Evolutionary conservation across 2,888 invertebrate genomes (phyloP), one percentile per base, ranked within the genome.

Genomic region (Drosophila subquinaria): DNA sequence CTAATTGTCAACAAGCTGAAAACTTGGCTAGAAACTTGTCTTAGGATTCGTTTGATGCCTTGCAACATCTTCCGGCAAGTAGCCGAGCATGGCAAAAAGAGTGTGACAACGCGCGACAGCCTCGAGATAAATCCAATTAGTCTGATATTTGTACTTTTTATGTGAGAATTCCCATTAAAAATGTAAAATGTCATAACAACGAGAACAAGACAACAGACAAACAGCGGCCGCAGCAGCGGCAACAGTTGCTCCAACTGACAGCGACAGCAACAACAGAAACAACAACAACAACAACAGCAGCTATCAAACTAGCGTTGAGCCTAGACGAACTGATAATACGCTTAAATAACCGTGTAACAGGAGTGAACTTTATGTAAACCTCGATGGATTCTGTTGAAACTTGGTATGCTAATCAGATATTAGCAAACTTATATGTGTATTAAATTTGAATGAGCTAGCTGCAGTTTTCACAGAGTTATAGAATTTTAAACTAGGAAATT

Each of bases 91-190:
- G 76, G 68, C 77, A 85, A 88, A 80, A 84, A 86, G 85, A 88
- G 86, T 89, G 86, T 86, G 86, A 87, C 86, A 86, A 86, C 84
- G 82, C 82, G 87, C 86, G 86, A 88, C 86, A 86, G 82, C 84
- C 89, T 71, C 88, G 80, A 91, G 91, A 92, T 92, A 92, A 92
- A 92, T 92, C 92, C 92, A 92, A 92, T 92, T 92, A 92, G 92
- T 90, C 91, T 86, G 92, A 92, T 91, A 92, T 92, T 92, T 92
- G 92, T 92, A 92, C 90, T 90, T 91, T 91, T 91, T 91, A 91
- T 91, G 90, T 90, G 90, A 88, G 90, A 89, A 91, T 90, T 91
- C 90, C 83, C 89, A 90, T 91, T 91, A 91, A 91, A 89, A 88
- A 86, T 85, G 88, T 89, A 86, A 82, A 87, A 88, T 88, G 89